Percentiles rank a stretch among this genome's conserved stretches.
Evolutionary conservation across 1,140 invertebrate genomes (phyloP).

Genomic region (Drosophila micromelanica): DNA sequence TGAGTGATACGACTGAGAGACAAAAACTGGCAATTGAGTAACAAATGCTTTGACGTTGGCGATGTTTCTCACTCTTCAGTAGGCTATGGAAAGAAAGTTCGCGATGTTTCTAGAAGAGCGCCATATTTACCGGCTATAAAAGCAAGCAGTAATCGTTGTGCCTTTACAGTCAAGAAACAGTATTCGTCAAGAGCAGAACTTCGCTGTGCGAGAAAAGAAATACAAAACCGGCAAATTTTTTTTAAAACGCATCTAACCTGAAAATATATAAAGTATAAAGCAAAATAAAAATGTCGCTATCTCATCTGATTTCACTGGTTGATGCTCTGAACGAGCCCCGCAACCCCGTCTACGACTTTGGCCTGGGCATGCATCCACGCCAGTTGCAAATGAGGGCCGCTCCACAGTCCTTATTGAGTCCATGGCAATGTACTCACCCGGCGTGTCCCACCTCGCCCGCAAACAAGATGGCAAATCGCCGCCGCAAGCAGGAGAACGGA

Average conservation of each 20-base stretch:
- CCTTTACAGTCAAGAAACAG: conserved; percentile 18
- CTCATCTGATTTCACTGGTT: conserved; percentile 56
- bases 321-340: conserved; percentile 62
- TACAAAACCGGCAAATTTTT: conserved; percentile 3
- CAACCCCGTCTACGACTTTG: conserved; percentile 59
- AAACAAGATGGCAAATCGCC: conserved; percentile 45
- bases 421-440: conserved; percentile 58
- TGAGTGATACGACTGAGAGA: neutral
- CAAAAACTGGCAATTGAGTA: no score
- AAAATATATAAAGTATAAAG: conserved; percentile 7
- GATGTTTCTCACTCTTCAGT: conserved; percentile 18
- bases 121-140: conserved; percentile 13
- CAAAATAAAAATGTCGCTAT: conserved; percentile 60
- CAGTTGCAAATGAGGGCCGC: conserved; percentile 34
- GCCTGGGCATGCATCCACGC: conserved; percentile 54
- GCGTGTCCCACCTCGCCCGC: conserved; percentile 57
- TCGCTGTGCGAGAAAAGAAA: conserved; percentile 12
- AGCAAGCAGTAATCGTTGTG: neutral
- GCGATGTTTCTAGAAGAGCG: conserved; percentile 24
- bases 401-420: conserved; percentile 28
- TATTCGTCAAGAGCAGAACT: conserved; percentile 3
- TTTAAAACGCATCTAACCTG: conserved; percentile 1
- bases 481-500: conserved; percentile 20
- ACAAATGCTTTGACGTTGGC: conserved; percentile 12
- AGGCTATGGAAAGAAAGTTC: conserved; percentile 1